These are phyloP conservation scores for Megalops atlanticus DNA, from an alignment of 2,113 vertebrate species.

Conservation along the genomic window DNA sequence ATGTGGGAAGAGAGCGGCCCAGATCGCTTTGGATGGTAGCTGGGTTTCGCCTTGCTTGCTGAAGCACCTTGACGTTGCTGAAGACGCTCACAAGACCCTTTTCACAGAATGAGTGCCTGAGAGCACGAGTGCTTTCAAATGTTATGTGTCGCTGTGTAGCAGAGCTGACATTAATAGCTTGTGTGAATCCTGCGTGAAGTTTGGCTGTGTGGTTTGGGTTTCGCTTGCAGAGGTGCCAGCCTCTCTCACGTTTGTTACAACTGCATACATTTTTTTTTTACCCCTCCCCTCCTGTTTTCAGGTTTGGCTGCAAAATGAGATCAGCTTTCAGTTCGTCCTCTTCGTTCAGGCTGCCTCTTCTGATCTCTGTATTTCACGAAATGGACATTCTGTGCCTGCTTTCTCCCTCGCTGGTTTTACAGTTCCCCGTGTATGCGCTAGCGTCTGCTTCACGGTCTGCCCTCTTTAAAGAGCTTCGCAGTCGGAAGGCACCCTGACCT, in stretches of 20 bases:
- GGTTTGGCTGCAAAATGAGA: background rate
- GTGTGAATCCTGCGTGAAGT: too few relatives aligned
- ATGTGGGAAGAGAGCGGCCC: background rate
- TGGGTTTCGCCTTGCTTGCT: background rate
- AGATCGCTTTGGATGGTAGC: background rate
- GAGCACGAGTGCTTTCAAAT: too few relatives aligned
- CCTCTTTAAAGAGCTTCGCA: slow-evolving; percentile 46
- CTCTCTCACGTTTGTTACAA: too few relatives aligned
- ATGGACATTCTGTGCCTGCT: background rate
- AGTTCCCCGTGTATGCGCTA: background rate
- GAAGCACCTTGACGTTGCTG: too few relatives aligned
- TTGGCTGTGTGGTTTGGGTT: too few relatives aligned
- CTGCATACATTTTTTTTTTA: too few relatives aligned
- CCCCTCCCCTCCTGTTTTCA: too few relatives aligned
- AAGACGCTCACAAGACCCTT: too few relatives aligned
- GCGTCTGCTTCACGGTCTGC: slow-evolving; percentile 3
- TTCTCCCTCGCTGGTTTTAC: background rate
- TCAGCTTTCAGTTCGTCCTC: background rate
- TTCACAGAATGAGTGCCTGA: too few relatives aligned
- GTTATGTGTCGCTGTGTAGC: too few relatives aligned
- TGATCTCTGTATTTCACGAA: background rate
- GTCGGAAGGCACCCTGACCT: slow-evolving; percentile 69
- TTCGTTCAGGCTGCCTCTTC: background rate
- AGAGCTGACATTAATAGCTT: too few relatives aligned
- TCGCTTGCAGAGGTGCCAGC: too few relatives aligned